Percentiles rank a stretch among this genome's conserved stretches.
Evolutionary conservation across 2,113 vertebrate genomes (phyloP).

Genomic region (Gopherus flavomarginatus): DNA sequence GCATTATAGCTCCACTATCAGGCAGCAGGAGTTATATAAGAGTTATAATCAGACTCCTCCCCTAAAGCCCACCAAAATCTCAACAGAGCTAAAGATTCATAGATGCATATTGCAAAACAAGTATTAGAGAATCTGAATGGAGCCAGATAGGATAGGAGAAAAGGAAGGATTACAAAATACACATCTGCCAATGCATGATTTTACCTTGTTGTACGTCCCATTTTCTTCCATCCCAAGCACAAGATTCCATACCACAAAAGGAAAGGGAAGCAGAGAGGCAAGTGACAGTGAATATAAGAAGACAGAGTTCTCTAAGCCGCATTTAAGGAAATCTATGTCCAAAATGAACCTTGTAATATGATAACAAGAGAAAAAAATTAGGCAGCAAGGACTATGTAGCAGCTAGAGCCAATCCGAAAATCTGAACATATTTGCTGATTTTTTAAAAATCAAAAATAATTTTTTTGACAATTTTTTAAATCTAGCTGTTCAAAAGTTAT

Average conservation of each 20-base stretch:
- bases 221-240: background rate
- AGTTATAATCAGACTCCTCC: background rate
- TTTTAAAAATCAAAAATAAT: background rate
- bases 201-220: background rate
- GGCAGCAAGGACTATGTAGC: background rate
- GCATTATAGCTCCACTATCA: background rate
- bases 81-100: background rate
- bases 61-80: background rate
- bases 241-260: too few species aligned
- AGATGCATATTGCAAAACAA: background rate
- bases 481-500: background rate
- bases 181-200: background rate
- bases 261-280: background rate
- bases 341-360: background rate
- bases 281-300: background rate
- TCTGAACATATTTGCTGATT: fast-evolving
- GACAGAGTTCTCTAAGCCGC: background rate
- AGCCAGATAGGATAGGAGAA: background rate
- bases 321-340: background rate
- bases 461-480: background rate
- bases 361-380: background rate
- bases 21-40: background rate
- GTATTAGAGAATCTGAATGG: background rate
- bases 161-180: background rate
- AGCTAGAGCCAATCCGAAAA: background rate